A percentile compares a stretch with the other conserved stretches of the same genome.
phyloP scores from a whole-genome alignment of 2,888 invertebrate species.

The Xylophagus ater region DNA sequence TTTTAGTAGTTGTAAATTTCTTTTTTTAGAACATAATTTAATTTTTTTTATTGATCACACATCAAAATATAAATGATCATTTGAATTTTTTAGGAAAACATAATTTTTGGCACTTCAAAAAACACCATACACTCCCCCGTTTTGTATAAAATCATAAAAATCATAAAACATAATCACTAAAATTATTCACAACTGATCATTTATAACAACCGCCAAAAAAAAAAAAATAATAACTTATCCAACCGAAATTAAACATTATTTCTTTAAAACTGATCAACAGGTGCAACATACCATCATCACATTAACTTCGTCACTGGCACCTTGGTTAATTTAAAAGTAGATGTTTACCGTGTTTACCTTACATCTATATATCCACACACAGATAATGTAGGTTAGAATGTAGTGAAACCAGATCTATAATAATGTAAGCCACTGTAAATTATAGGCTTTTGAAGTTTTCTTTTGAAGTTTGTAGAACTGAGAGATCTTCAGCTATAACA shows the following conservation, averaged over 20 bases:
- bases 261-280: slow-evolving; percentile 23
- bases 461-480: too few relatives aligned
- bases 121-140: neutral
- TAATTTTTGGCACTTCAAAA: neutral
- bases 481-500: too few relatives aligned
- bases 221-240: neutral
- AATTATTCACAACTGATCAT: neutral
- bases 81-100: neutral
- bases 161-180: neutral
- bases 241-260: neutral
- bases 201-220: neutral
- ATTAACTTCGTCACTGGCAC: slow-evolving; percentile 34
- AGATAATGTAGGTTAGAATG: too few relatives aligned
- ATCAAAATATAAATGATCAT: too few relatives aligned
- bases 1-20: neutral
- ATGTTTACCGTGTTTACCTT: too few relatives aligned
- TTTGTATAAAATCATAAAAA: too few relatives aligned
- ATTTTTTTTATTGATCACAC: too few relatives aligned
- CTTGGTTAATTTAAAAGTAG: slow-evolving; percentile 20
- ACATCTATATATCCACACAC: too few relatives aligned
- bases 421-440: too few relatives aligned
- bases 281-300: slow-evolving; percentile 36
- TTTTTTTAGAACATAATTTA: too few relatives aligned
- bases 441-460: too few relatives aligned
- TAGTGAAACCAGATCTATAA: too few relatives aligned